These are phyloP conservation scores for Hemibagrus wyckioides DNA, from an alignment of 2,113 vertebrate genomes.

Conservation along the genomic window DNA sequence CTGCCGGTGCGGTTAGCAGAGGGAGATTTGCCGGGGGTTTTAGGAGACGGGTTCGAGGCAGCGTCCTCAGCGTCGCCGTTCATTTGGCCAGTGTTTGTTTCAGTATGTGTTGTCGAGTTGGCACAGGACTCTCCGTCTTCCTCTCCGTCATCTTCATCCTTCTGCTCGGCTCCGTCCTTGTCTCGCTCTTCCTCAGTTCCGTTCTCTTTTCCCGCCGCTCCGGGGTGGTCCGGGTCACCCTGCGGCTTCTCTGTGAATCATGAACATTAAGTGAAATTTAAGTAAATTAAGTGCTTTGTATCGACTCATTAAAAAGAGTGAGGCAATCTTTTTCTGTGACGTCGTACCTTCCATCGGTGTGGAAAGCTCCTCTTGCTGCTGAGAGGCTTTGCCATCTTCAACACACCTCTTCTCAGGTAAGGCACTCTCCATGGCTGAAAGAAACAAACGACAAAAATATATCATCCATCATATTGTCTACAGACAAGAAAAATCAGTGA, in stretches of 20 bases:
- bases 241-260: constrained; percentile 3
- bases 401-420: constrained; percentile 26
- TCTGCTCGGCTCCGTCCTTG: constrained; percentile 34
- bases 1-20: constrained; percentile 82
- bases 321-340: too few relatives aligned
- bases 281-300: background rate
- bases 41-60: constrained; percentile 70
- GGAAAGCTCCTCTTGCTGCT: constrained; percentile 29
- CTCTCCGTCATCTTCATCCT: constrained; percentile 47
- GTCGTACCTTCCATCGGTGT: constrained; percentile 39
- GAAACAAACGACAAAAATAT: background rate
- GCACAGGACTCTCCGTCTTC: constrained; percentile 78
- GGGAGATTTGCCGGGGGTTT: constrained; percentile 81
- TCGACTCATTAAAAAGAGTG: background rate
- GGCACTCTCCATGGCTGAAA: constrained; percentile 50
- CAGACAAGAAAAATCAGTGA: too few relatives aligned
- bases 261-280: background rate
- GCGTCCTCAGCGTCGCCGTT: constrained; percentile 74
- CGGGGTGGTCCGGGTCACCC: constrained; percentile 43
- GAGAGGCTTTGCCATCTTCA: constrained; percentile 24
- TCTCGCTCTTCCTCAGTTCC: constrained; percentile 58
- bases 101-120: constrained; percentile 88
- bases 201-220: constrained; percentile 58
- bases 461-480: background rate
- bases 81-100: constrained; percentile 84